These are phyloP conservation scores for Glyptemys insculpta DNA, from an alignment of 2,797 vertebrate species.

Conservation along the genomic window DNA sequence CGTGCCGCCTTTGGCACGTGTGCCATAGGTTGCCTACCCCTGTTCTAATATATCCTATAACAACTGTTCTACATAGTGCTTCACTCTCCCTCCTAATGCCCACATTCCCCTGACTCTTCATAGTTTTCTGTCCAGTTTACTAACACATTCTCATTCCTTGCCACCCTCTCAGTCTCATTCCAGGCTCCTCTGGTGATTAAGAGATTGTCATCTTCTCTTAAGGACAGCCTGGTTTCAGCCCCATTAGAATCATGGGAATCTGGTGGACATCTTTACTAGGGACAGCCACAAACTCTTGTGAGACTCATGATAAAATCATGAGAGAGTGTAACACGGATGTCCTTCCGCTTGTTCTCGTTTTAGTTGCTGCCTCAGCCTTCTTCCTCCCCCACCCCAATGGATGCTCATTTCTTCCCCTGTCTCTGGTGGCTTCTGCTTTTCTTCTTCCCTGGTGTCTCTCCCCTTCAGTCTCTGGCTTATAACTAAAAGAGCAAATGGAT, in stretches of 20 bases:
- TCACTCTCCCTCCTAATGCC: not conserved
- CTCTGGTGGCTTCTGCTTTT: not conserved
- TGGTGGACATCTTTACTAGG: not conserved
- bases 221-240: not conserved
- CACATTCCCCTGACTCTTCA: not conserved
- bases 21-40: too few species aligned
- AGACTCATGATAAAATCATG: not conserved
- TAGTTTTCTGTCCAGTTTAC: not conserved
- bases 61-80: rapidly evolving
- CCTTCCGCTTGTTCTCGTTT: not conserved
- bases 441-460: not conserved
- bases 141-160: not conserved
- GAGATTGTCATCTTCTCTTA: not conserved
- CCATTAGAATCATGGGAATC: not conserved
- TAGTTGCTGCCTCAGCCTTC: not conserved
- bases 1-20: too few species aligned
- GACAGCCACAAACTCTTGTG: rapidly evolving
- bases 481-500: not conserved
- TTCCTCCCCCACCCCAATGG: not conserved
- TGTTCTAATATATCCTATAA: not conserved
- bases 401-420: not conserved
- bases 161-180: not conserved
- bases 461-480: not conserved
- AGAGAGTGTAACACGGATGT: not conserved
- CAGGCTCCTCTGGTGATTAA: not conserved